Evolutionary conservation across 2,888 invertebrate species (phyloP).

Genomic region (Eupithecia insigniata): DNA sequence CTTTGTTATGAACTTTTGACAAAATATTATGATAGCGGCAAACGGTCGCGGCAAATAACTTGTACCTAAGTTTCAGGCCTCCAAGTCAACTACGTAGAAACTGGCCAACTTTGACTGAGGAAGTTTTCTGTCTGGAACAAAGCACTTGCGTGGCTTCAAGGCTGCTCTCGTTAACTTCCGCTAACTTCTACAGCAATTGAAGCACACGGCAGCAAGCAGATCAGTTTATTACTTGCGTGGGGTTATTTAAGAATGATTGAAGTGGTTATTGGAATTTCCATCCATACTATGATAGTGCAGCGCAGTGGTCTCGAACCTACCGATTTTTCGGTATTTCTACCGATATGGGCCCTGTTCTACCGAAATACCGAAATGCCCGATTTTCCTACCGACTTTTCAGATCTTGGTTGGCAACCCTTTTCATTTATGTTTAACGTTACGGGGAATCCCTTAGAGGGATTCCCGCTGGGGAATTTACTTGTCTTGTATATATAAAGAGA

Average conservation of each 20-base stretch:
- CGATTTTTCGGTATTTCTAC: no score
- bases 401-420: no score
- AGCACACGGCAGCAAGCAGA: slow-evolving; percentile 25
- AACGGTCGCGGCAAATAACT: slow-evolving; percentile 37
- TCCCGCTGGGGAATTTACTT: no score
- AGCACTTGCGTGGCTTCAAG: slow-evolving; percentile 55
- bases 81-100: slow-evolving; percentile 47
- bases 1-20: slow-evolving; percentile 5
- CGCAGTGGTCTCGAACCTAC: no score
- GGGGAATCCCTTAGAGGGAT: no score
- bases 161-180: slow-evolving; percentile 42
- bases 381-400: no score
- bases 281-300: not conserved
- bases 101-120: slow-evolving; percentile 49
- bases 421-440: no score
- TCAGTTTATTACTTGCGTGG: slow-evolving; percentile 16
- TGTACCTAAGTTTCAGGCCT: slow-evolving; percentile 45
- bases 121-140: slow-evolving; percentile 55
- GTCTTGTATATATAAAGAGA: no score
- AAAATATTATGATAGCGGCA: slow-evolving; percentile 11
- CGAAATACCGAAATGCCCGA: no score
- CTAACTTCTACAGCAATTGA: slow-evolving; percentile 38
- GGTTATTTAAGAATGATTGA: not conserved
- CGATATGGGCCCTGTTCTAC: no score
- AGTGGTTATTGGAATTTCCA: not conserved